Conservation (phyloP, 2,888 invertebrate species). For the Chaetogeoica ovagalla region DNA sequence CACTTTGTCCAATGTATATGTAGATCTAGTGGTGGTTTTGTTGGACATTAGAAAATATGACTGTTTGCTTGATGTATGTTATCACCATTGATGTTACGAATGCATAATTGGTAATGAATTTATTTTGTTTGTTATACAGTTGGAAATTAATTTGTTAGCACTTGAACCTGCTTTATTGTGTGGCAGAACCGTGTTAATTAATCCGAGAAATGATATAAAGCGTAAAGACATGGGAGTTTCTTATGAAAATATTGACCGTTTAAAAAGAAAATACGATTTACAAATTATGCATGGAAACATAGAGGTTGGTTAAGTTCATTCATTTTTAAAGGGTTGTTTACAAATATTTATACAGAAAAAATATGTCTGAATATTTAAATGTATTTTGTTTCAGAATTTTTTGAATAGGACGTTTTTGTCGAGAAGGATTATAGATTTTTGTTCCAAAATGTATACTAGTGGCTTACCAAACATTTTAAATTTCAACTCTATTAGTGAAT, state of each 20-base stretch:
- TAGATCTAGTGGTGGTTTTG: constrained; percentile 19
- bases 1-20: constrained; percentile 16
- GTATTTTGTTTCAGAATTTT: constrained; percentile 23
- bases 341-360: background rate
- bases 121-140: background rate
- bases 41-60: constrained; percentile 26
- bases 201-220: constrained; percentile 28
- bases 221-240: constrained; percentile 43
- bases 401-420: constrained; percentile 26
- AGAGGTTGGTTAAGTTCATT: constrained; percentile 14
- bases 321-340: background rate
- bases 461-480: constrained; percentile 38
- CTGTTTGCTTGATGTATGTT: constrained; percentile 25
- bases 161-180: constrained; percentile 43
- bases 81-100: too few relatives aligned
- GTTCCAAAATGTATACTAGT: constrained; percentile 14
- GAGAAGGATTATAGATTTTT: constrained; percentile 32
- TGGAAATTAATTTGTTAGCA: constrained; percentile 18
- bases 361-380: background rate
- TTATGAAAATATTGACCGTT: constrained; percentile 36
- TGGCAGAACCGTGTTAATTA: constrained; percentile 39
- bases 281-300: constrained; percentile 40
- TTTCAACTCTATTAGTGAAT: constrained; percentile 2
- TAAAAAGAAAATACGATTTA: constrained; percentile 35
- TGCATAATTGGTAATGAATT: background rate